These are phyloP conservation scores for Ariopsis seemanni DNA, from an alignment of 2,113 vertebrate genomes.

Conservation along the genomic window DNA sequence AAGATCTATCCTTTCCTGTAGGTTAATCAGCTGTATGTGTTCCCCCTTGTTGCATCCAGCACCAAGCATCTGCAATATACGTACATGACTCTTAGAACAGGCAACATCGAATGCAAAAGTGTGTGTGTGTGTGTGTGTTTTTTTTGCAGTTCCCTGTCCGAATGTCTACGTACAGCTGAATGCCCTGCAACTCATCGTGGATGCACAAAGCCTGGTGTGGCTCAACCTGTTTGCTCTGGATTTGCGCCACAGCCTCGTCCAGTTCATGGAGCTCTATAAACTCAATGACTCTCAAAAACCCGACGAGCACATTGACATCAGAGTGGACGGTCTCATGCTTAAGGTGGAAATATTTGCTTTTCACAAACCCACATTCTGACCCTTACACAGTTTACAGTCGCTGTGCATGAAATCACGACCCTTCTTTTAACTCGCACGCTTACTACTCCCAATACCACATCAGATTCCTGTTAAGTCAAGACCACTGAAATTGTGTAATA, in stretches of 20 bases:
- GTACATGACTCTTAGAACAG: neutral
- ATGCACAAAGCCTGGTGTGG: conserved; percentile 94
- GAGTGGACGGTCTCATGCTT: conserved; percentile 94
- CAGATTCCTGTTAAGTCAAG: neutral
- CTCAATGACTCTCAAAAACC: conserved; percentile 91
- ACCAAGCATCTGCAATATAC: too few relatives aligned
- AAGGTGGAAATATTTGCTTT: conserved; percentile 76
- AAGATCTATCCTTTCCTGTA: neutral
- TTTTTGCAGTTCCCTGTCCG: conserved; percentile 84
- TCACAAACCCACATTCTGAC: neutral
- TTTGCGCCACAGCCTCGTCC: conserved; percentile 92
- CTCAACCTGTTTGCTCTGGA: conserved; percentile 95
- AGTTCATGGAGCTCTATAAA: conserved; percentile 97
- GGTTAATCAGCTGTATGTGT: neutral
- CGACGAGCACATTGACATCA: conserved; percentile 93
- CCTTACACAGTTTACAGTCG: neutral
- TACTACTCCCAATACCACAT: neutral
- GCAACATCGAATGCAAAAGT: neutral
- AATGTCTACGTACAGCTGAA: conserved; percentile 95
- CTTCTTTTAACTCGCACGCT: neutral
- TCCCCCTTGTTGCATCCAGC: neutral
- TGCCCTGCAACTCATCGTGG: conserved; percentile 93
- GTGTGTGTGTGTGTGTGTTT: conserved; percentile 26
- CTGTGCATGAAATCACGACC: neutral
- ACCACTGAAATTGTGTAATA: neutral